phyloP scores from a whole-genome alignment of 2,113 vertebrate genomes.

The Alces alces region DNA sequence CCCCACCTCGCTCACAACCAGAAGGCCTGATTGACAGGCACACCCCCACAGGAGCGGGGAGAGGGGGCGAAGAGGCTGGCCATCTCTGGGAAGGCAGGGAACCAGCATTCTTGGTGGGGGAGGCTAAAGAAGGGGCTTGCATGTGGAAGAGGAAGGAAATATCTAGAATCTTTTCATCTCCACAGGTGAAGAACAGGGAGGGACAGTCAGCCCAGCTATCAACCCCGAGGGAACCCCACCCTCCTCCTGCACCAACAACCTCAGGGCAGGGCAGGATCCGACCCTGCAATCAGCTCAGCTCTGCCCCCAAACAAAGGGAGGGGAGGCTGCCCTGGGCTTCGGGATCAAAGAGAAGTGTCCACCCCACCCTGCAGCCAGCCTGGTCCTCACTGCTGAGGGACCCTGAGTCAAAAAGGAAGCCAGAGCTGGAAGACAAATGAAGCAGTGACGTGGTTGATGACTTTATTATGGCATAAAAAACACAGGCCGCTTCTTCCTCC shows the following conservation, averaged over 20 bases:
- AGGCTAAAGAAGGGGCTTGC: neutral
- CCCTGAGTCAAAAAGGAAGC: neutral
- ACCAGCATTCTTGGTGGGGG: neutral
- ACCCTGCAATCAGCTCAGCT: neutral
- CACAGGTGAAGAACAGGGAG: neutral
- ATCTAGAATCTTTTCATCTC: neutral
- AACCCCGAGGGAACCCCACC: neutral
- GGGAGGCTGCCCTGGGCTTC: neutral
- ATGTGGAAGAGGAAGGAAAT: neutral
- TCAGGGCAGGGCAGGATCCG: neutral
- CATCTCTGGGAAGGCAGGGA: neutral
- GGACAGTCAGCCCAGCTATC: neutral
- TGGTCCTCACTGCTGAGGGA: neutral
- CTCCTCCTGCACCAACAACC: neutral
- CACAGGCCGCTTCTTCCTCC: slow-evolving; percentile 60
- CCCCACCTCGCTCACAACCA: slow-evolving; percentile 49
- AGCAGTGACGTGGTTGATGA: slow-evolving; percentile 44
- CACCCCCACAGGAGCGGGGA: neutral
- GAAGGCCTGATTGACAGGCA: slow-evolving; percentile 26
- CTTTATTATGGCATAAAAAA: slow-evolving; percentile 75
- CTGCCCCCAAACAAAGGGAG: neutral
- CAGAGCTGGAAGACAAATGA: slow-evolving; percentile 43
- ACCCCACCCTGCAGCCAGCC: neutral
- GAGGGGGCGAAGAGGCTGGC: neutral
- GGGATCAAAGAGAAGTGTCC: neutral